Conservation (phyloP, 2,888 invertebrate genomes). For the Thecocarcelia acutangulata region DNA sequence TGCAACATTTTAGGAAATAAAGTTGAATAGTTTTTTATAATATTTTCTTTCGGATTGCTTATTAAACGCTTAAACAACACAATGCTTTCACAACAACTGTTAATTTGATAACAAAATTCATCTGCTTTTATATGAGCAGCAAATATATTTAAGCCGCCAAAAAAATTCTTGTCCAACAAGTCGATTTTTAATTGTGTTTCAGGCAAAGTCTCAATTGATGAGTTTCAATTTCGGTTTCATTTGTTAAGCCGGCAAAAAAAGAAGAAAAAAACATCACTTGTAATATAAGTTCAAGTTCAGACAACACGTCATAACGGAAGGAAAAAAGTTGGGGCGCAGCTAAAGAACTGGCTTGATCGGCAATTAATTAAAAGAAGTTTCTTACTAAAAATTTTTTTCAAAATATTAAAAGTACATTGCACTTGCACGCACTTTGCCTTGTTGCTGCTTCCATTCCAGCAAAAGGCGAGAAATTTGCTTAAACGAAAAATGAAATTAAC, state of each 20-base stretch:
- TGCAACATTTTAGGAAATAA: constrained; percentile 13
- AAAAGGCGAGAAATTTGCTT: background rate
- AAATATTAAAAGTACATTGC: constrained; percentile 7
- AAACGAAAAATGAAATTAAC: background rate
- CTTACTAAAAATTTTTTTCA: background rate
- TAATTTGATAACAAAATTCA: constrained; percentile 30
- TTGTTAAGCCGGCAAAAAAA: too few species aligned
- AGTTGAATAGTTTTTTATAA: constrained; percentile 26
- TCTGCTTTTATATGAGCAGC: constrained; percentile 54
- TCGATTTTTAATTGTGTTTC: constrained; percentile 12
- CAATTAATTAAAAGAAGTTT: constrained; percentile 31
- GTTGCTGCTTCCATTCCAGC: too few species aligned
- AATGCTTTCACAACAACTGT: constrained; percentile 60
- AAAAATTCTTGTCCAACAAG: constrained; percentile 42
- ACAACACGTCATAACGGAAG: constrained; percentile 19
- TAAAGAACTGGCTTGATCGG: background rate
- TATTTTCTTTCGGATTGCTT: background rate
- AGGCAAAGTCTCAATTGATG: constrained; percentile 18
- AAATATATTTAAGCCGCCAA: background rate
- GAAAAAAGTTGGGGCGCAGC: background rate
- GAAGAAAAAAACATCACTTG: background rate
- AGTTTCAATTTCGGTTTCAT: constrained; percentile 32
- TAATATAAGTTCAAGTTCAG: constrained; percentile 55
- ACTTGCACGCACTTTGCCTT: background rate
- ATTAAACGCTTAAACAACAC: constrained; percentile 49